A percentile compares a stretch with the other conserved stretches of the same genome.
Evolutionary conservation across 30 jellyfish, hydroid and myxozoan genomes (phyloP).

Genomic region (Mastigias papua): DNA sequence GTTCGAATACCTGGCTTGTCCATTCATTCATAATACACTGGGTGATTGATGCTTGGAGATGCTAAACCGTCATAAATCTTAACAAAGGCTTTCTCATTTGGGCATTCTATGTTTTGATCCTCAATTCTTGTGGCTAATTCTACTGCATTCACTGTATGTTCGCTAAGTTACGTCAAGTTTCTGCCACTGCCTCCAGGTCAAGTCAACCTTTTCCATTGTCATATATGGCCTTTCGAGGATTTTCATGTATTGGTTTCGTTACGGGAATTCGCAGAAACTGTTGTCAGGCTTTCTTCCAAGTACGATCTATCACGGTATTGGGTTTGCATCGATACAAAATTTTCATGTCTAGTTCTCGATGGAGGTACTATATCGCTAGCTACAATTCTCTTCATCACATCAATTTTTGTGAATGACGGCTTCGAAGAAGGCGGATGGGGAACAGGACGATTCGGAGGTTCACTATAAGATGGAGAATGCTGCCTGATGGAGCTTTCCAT

Average conservation of each 20-base stretch:
- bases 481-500: background rate
- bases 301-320: background rate
- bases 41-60: too few species aligned
- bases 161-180: too few species aligned
- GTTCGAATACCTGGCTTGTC: too few species aligned
- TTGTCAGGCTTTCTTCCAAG: background rate
- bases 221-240: too few species aligned
- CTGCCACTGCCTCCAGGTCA: too few species aligned
- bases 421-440: constrained; percentile 70
- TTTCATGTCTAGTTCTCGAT: constrained; percentile 25
- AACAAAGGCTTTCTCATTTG: too few species aligned
- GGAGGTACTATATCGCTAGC: constrained; percentile 19
- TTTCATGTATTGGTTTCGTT: background rate
- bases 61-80: too few species aligned
- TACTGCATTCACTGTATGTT: too few species aligned
- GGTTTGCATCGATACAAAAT: background rate
- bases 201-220: too few species aligned
- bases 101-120: too few species aligned
- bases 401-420: constrained; percentile 7
- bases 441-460: constrained; percentile 72
- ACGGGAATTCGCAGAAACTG: background rate
- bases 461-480: constrained; percentile 6
- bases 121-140: too few species aligned
- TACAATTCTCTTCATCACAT: background rate
- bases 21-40: too few species aligned